Evolutionary conservation across 2,113 vertebrate species (phyloP).

Genomic region (Bos taurus): ARS-UCD2.0 NC_037356.1:12221501-12222000

Average conservation of each 20-base stretch:
- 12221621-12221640: neutral
- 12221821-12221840: slow-evolving; percentile 92
- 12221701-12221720: slow-evolving; percentile 39
- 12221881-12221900: slow-evolving; percentile 99
- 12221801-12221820: slow-evolving; percentile 90
- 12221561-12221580: neutral
- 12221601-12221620: neutral
- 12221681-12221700: slow-evolving; percentile 39
- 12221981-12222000: slow-evolving; percentile 86
- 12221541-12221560: neutral
- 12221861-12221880: slow-evolving; percentile 99
- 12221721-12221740: slow-evolving; percentile 83
- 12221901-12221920: slow-evolving; percentile 93
- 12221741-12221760: slow-evolving; percentile 85
- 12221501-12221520: neutral
- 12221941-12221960: slow-evolving; percentile 84
- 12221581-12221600: neutral
- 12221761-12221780: slow-evolving; percentile 86
- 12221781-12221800: slow-evolving; percentile 92
- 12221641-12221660: slow-evolving; percentile 46
- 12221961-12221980: slow-evolving; percentile 82
- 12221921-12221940: slow-evolving; percentile 78
- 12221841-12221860: slow-evolving; percentile 96
- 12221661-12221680: slow-evolving; percentile 27
- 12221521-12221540: neutral